phyloP scores from a whole-genome alignment of 2,113 vertebrate genomes.

The Agelaius tricolor region DNA sequence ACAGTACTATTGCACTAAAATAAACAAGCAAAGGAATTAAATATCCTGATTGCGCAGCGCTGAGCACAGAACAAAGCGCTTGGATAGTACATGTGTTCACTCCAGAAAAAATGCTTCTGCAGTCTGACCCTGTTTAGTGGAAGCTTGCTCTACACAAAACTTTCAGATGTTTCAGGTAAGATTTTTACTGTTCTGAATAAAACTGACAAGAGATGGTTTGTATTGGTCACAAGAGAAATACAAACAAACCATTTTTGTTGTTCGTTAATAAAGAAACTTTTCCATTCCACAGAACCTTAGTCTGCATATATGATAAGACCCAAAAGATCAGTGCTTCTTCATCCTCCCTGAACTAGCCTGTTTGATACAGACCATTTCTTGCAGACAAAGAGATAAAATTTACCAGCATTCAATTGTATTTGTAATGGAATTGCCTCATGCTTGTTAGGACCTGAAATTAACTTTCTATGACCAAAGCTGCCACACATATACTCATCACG shows the following conservation, averaged over 20 bases:
- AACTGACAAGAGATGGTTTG: not conserved
- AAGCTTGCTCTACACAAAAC: not conserved
- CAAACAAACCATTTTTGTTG: not conserved
- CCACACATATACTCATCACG: not conserved
- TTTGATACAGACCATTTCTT: conserved; percentile 31
- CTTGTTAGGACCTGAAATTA: conserved; percentile 23
- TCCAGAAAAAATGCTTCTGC: not conserved
- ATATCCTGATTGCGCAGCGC: not conserved
- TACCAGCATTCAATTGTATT: not conserved
- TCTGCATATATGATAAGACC: not conserved
- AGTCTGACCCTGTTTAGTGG: not conserved
- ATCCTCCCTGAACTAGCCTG: not conserved
- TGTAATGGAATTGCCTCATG: not conserved
- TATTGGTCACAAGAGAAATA: not conserved
- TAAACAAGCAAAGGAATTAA: not conserved
- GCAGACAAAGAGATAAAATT: conserved; percentile 12
- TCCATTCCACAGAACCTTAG: not conserved
- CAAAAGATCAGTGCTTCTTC: conserved; percentile 1
- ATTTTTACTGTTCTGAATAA: not conserved
- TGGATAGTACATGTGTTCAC: not conserved
- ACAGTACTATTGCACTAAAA: not conserved
- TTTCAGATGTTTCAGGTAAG: not conserved
- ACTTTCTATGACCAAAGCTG: not conserved
- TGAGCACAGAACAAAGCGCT: not conserved
- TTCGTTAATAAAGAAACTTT: not conserved